phyloP scores from a whole-genome alignment of 1,140 invertebrate genomes.

The Drosophila kanapiae region DNA sequence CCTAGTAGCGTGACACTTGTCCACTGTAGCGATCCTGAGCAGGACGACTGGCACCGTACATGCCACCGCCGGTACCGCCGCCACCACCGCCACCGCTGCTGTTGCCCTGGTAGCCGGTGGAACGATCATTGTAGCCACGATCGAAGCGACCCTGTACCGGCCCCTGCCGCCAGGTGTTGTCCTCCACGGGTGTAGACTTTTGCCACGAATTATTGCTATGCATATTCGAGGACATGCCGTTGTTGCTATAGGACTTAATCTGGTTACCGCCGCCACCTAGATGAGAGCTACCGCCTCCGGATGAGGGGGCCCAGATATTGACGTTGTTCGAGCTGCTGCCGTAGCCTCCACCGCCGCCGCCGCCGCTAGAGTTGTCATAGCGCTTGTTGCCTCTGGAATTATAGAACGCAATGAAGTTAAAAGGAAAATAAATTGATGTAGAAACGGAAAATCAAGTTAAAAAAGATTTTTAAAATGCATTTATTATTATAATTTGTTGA shows the following conservation, averaged over 20 bases:
- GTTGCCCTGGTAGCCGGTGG: constrained; percentile 70
- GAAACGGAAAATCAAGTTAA: not conserved
- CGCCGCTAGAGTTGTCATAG: constrained; percentile 74
- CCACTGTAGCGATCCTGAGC: constrained; percentile 74
- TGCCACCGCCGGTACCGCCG: constrained; percentile 43
- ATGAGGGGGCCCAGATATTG: constrained; percentile 69
- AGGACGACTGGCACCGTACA: constrained; percentile 72
- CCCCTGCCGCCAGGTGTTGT: constrained; percentile 73
- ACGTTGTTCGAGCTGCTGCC: constrained; percentile 67
- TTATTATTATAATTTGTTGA: not conserved
- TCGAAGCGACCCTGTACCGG: constrained; percentile 77
- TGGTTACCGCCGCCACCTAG: constrained; percentile 50
- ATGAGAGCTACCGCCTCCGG: constrained; percentile 57
- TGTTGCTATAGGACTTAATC: constrained; percentile 73
- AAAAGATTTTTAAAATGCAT: too few relatives aligned
- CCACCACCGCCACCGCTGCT: constrained; percentile 46
- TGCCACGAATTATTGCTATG: constrained; percentile 77
- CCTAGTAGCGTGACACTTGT: constrained; percentile 70
- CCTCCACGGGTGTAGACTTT: constrained; percentile 68
- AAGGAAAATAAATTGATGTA: not conserved
- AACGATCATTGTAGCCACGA: constrained; percentile 81
- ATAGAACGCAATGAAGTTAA: not conserved
- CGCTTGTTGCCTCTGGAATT: constrained; percentile 66
- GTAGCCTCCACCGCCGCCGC: constrained; percentile 59
- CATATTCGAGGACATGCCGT: constrained; percentile 74